Evolutionary conservation across 2,888 invertebrate genomes (phyloP), one percentile per base, ranked within the genome.

Genomic region (Volucella bombylans): DNA sequence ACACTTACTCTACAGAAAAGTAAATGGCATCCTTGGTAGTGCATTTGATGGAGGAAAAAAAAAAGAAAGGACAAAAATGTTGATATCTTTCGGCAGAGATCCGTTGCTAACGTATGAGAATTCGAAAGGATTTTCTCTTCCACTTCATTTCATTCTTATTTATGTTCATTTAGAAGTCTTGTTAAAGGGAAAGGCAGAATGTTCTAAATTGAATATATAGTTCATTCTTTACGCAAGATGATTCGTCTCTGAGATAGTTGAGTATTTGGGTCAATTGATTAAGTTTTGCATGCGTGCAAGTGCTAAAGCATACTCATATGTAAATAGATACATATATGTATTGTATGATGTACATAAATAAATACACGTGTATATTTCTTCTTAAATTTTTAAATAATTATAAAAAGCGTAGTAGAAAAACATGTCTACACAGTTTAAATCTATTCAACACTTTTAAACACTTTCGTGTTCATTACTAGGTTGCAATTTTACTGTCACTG

Each of bases 191-290:
- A 62, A 12, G 49, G 50, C 14, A 49, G 54, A 50, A 68, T 67
- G 64, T 64, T 73, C 73, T 62, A 79, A 83, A 83, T 83, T 83
- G 80, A 83, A 83, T 83, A 73, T 71, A 69, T 67, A 80, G 83
- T 76, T 83, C 71, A 83, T 82, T 65, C 64, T 18, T 64, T 67
- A 38, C 61, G 39, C 62, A 62, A 71, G 72, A 72, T 77, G 62
- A 67, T 64, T 79, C 52, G 67, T 52, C 50, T 80, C 65, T 67
- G 69, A 65, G 74, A 65, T 79, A 65, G 45, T 55, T 78, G 67
- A 55, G 39, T 77, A 81, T 85, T 76, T 85, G 76, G 85, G 85
- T 85, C 85, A 85, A 85, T 81, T 77, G 85, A 31, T 31, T 31
- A 31, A 67, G 68, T 81, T 76, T 81, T 81, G 81, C 76, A 81